Conservation (phyloP, 2,888 invertebrate species). For the Cyrtodaria siliqua region DNA sequence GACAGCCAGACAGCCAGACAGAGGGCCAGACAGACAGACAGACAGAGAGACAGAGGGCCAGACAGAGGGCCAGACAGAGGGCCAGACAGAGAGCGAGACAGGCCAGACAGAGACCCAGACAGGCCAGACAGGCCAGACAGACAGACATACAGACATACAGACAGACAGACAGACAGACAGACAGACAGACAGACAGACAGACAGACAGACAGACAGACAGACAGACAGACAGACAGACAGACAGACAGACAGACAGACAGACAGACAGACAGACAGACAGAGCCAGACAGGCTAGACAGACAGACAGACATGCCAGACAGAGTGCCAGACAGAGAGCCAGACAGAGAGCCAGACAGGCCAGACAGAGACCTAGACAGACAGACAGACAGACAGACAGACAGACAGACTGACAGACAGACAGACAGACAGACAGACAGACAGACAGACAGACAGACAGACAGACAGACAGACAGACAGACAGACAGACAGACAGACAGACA, state of each 20-base stretch:
- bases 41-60: not conserved
- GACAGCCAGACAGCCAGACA: too few species aligned
- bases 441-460: conserved; percentile 20
- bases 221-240: conserved; percentile 21
- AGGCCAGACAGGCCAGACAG: too few species aligned
- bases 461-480: conserved; percentile 17
- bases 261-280: conserved; percentile 22
- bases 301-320: too few species aligned
- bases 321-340: too few species aligned
- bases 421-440: conserved; percentile 23
- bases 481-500: too few species aligned
- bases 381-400: not conserved
- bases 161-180: conserved; percentile 22
- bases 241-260: conserved; percentile 22
- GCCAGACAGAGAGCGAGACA: conserved; percentile 14
- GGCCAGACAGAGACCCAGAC: too few species aligned
- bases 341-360: too few species aligned
- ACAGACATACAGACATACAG: conserved; percentile 18
- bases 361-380: too few species aligned
- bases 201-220: conserved; percentile 22
- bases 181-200: conserved; percentile 22
- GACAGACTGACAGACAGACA: conserved; percentile 10
- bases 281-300: not conserved
- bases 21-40: not conserved
- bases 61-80: conserved; percentile 1